phyloP scores from a whole-genome alignment of 2,797 vertebrate genomes.

The Helicolenus hilgendorfi region DNA sequence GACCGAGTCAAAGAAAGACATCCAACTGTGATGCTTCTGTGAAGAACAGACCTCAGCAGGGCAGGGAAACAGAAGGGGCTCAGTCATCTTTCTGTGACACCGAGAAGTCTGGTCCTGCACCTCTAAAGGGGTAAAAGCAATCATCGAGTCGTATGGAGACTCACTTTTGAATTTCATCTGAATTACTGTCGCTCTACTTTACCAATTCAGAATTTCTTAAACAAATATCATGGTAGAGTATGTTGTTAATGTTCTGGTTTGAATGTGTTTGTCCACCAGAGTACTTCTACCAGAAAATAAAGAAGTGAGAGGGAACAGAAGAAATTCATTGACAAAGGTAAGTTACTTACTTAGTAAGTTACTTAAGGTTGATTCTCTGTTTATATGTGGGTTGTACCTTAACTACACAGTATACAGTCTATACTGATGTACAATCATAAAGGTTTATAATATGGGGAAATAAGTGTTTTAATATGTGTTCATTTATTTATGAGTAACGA shows the following conservation, averaged over 20 bases:
- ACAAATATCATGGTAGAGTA: not conserved
- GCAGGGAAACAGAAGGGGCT: constrained; percentile 52
- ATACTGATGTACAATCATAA: not conserved
- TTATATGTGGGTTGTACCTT: not conserved
- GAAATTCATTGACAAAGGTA: constrained; percentile 85
- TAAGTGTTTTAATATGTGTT: not conserved
- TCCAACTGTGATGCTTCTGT: constrained; percentile 76
- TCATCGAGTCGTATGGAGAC: not conserved
- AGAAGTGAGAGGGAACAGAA: constrained; percentile 79
- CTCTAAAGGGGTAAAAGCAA: constrained; percentile 77
- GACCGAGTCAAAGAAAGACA: constrained; percentile 69
- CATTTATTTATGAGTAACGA: not conserved
- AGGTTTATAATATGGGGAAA: not conserved
- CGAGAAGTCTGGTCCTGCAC: constrained; percentile 58
- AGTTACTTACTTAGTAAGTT: too few relatives aligned
- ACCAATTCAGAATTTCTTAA: not conserved
- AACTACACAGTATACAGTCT: not conserved
- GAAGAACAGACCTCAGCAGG: constrained; percentile 64
- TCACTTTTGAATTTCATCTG: not conserved
- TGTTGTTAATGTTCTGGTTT: not conserved
- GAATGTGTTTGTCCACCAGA: constrained; percentile 54
- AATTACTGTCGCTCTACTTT: not conserved
- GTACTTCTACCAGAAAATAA: constrained; percentile 74
- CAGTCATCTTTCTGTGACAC: constrained; percentile 59
- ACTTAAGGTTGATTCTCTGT: not conserved